These are phyloP conservation scores for Emydoidea blandingii DNA, from an alignment of 2,797 vertebrate genomes.

Conservation along the genomic window DNA sequence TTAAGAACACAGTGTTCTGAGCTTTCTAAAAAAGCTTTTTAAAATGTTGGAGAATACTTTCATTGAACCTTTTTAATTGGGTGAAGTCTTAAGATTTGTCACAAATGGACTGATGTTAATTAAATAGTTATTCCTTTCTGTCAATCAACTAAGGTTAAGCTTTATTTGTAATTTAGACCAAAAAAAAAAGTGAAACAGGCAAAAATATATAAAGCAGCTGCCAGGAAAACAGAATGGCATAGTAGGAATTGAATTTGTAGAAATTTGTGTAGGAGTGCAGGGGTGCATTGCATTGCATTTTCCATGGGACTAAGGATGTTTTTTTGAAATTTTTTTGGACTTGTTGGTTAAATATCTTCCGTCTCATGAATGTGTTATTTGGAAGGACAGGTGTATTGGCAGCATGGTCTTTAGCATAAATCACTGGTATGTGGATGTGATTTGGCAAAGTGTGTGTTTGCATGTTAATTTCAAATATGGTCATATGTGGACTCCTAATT, in stretches of 20 bases:
- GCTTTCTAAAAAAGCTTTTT: slow-evolving; percentile 80
- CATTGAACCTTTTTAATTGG: slow-evolving; percentile 79
- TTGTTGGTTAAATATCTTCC: slow-evolving; percentile 17
- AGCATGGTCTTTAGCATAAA: slow-evolving; percentile 29
- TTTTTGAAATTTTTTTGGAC: background rate
- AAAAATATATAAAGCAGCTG: slow-evolving; percentile 66
- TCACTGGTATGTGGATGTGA: background rate
- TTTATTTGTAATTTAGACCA: slow-evolving; percentile 61
- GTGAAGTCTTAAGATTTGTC: slow-evolving; percentile 81
- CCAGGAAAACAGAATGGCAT: slow-evolving; percentile 48
- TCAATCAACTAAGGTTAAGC: slow-evolving; percentile 68
- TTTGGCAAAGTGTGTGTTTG: slow-evolving; percentile 29
- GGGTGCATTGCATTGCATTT: slow-evolving; percentile 45
- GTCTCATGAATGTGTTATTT: background rate
- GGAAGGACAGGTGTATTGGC: slow-evolving; percentile 37
- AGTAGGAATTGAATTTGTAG: slow-evolving; percentile 66
- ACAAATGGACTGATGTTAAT: slow-evolving; percentile 79
- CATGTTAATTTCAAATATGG: slow-evolving; percentile 21
- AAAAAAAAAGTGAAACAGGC: slow-evolving; percentile 57
- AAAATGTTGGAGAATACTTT: slow-evolving; percentile 70
- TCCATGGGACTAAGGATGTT: slow-evolving; percentile 16
- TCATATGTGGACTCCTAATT: background rate
- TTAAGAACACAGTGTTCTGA: slow-evolving; percentile 82
- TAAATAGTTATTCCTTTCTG: slow-evolving; percentile 74
- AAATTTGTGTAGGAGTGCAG: slow-evolving; percentile 37